These are phyloP conservation scores for Bursaphelenchus mucronatus DNA, from an alignment of 1,140 invertebrate genomes.

Conservation along the genomic window DNA sequence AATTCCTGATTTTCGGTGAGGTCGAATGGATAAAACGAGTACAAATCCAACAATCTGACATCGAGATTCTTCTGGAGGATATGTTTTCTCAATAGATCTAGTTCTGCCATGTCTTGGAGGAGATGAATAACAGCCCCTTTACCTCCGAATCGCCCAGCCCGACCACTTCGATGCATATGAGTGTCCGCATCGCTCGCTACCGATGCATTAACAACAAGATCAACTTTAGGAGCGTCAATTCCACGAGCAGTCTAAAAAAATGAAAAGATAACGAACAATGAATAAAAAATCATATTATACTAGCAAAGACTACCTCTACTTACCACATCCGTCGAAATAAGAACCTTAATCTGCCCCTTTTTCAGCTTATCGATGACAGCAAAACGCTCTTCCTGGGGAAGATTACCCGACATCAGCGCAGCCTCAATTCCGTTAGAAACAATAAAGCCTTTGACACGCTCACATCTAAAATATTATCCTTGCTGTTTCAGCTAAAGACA, in stretches of 20 bases:
- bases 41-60: constrained; percentile 28
- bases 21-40: constrained; percentile 16
- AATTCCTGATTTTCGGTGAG: constrained; percentile 24
- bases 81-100: constrained; percentile 21
- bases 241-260: constrained; percentile 66
- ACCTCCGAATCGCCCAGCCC: constrained; percentile 75
- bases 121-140: constrained; percentile 36
- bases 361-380: constrained; percentile 73
- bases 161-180: constrained; percentile 89
- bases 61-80: constrained; percentile 20
- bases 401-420: constrained; percentile 71
- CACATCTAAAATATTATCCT: constrained; percentile 59
- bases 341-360: constrained; percentile 72
- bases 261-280: not conserved
- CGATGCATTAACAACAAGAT: constrained; percentile 89
- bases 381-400: constrained; percentile 74
- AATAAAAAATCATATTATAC: constrained; percentile 27
- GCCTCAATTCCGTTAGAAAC: constrained; percentile 70
- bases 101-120: constrained; percentile 26
- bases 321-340: constrained; percentile 83
- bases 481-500: constrained; percentile 23
- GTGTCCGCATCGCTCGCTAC: constrained; percentile 75
- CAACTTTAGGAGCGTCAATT: constrained; percentile 84
- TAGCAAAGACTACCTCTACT: no score
- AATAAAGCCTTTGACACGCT: constrained; percentile 72